Conservation (phyloP, 2,797 vertebrate genomes). For the Myotis vivesi region DNA sequence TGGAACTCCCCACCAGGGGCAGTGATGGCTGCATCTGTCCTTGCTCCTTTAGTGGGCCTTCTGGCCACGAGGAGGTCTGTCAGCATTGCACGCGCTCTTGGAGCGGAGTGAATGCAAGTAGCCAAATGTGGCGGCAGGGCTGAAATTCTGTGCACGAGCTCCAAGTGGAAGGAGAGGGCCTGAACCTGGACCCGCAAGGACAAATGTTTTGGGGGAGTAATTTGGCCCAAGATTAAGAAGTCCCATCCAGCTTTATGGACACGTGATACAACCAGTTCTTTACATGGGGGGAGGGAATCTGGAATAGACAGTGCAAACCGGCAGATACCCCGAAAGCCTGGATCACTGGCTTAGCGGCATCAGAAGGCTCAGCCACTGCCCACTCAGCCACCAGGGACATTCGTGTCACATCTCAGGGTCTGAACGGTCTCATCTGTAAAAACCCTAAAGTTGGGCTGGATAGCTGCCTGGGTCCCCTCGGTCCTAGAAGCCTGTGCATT, state of each 20-base stretch:
- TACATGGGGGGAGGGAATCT: neutral
- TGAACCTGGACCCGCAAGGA: neutral
- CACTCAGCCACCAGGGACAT: neutral
- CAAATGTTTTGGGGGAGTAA: neutral
- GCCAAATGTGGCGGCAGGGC: slow-evolving; percentile 53
- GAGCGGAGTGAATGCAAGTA: slow-evolving; percentile 36
- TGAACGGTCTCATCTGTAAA: neutral
- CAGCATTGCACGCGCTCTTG: slow-evolving; percentile 44
- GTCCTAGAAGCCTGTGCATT: neutral
- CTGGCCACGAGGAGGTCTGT: slow-evolving; percentile 82
- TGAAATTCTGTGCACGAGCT: slow-evolving; percentile 23
- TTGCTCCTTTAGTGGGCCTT: slow-evolving; percentile 82
- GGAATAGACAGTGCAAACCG: neutral
- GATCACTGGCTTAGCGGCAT: neutral
- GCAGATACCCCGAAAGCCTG: neutral
- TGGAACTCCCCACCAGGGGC: slow-evolving; percentile 86
- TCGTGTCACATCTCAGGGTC: neutral
- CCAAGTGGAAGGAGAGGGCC: neutral
- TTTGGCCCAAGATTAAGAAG: neutral
- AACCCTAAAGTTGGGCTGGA: neutral
- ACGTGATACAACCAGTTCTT: neutral
- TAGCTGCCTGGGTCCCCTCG: neutral
- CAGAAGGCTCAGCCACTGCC: neutral
- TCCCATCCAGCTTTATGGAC: neutral
- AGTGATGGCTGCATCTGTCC: slow-evolving; percentile 86